Conservation (phyloP, 2,797 vertebrate species). For the Notoglanidium macrostoma region DNA sequence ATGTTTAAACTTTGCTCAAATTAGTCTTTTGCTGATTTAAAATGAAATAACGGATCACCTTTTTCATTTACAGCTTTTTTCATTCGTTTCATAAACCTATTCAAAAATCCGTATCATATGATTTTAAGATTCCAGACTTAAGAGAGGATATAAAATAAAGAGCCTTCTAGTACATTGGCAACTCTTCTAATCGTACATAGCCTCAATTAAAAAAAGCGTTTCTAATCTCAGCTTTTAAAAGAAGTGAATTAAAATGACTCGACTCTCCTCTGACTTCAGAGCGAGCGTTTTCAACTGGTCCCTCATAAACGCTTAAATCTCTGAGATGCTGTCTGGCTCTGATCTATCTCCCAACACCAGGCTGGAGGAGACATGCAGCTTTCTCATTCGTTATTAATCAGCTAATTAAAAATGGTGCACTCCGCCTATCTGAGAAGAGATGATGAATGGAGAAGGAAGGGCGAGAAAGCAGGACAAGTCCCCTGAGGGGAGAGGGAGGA, state of each 20-base stretch:
- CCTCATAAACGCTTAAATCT: constrained; percentile 31
- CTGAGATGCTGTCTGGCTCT: constrained; percentile 24
- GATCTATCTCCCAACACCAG: constrained; percentile 30
- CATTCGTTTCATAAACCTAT: neutral
- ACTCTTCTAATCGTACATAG: neutral
- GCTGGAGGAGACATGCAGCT: constrained; percentile 27
- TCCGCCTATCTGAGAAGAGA: constrained; percentile 52
- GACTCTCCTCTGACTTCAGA: neutral
- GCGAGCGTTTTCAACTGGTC: neutral
- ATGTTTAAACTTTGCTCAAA: neutral
- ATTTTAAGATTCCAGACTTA: neutral
- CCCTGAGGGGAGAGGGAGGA: constrained; percentile 56
- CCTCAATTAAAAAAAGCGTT: neutral
- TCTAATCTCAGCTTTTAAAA: neutral
- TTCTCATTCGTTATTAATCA: constrained; percentile 60
- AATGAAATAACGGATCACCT: neutral
- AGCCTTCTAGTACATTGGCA: neutral
- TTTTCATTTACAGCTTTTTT: neutral
- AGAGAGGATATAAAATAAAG: neutral
- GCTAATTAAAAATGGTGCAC: constrained; percentile 59
- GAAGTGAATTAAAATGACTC: neutral
- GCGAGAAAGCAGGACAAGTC: constrained; percentile 70
- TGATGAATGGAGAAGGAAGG: constrained; percentile 59
- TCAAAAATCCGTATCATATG: neutral
- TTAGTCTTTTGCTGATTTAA: neutral